Base-by-base conservation (phyloP, 2,797 vertebrate genomes). In the Sebastolobus alascanus region DNA sequence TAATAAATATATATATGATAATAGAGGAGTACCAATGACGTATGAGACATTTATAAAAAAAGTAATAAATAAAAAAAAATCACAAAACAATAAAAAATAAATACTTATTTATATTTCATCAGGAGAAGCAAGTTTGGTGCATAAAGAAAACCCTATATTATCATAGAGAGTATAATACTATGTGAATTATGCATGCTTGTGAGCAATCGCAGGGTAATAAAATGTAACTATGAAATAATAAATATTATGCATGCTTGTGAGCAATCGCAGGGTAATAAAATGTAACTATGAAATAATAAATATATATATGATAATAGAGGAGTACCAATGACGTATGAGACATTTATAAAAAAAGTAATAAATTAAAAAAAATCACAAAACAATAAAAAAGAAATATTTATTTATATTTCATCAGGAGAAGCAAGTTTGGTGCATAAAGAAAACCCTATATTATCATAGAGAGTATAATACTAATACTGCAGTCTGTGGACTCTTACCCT, bases 401-500 rank as follows among this genome's bases (percentile, higher is more conserved):
- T 46, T 46, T 1, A 63, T 16, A 35, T 71, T 56, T 59, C 4
- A 43, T 18, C 18, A 68, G 11, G 27, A 64, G 20, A 66, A 43
- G 12, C n/a, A 64, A 33, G 4, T 52, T 38, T 5, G 8, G 3
- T 37, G 9, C 46, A 13, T 20, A n/a, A 3, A 46, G 9, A 3
- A 11, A 37, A 10, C 10, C 8, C 5, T 37, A 18, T 33, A 61
- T 35, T 20, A 35, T 18, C 20, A 40, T 16, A 16, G 29, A 25
- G 5, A 14, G 12, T 20, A 5, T 37, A 27, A 12, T 16, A 18
- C 0, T 38, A 8, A 64, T 18, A 0, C 31, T 74, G 6, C 31
- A 56, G 52, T 50, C 37, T 65, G 66, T 76, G 65, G 55, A 20
- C 20, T 10, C 12, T 95, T 95, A 99, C 98, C 95, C 99, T 95